Evolutionary conservation across 2,797 vertebrate species (phyloP).

Genomic region (Aphelocoma californica): DNA sequence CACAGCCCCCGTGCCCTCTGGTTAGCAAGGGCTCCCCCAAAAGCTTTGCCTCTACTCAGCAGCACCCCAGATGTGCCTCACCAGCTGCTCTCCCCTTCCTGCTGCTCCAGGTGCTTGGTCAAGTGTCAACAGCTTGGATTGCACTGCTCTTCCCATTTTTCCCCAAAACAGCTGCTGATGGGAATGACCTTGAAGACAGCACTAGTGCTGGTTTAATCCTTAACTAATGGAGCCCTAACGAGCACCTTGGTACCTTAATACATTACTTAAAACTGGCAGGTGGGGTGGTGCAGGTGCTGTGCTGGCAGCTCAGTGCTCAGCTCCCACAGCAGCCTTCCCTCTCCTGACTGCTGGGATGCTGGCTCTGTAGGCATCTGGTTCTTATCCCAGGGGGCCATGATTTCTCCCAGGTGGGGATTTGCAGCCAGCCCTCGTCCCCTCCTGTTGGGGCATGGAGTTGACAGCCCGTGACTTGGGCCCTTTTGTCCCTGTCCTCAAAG

Average conservation of each 20-base stretch:
- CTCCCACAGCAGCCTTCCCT: not conserved
- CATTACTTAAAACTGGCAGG: not conserved
- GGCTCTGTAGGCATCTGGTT: not conserved
- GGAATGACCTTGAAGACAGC: not conserved
- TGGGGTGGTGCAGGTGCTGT: not conserved
- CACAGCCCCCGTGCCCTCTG: not conserved
- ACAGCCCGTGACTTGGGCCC: not conserved
- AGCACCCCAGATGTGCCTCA: not conserved
- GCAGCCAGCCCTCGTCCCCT: rapidly evolving
- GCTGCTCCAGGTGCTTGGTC: not conserved
- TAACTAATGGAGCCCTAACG: not conserved
- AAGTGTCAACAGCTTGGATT: not conserved
- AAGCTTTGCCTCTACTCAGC: not conserved
- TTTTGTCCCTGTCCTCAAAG: not conserved
- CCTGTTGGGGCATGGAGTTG: not conserved
- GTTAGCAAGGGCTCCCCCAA: not conserved
- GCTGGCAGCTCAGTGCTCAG: not conserved
- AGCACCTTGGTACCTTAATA: not conserved
- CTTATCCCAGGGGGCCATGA: not conserved
- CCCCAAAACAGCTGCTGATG: not conserved
- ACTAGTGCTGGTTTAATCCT: conserved; percentile 26
- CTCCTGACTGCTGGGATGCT: not conserved
- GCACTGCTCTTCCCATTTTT: not conserved
- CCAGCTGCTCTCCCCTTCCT: not conserved
- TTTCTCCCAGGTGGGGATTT: not conserved